These are phyloP conservation scores for Riparia riparia DNA, from an alignment of 2,113 vertebrate genomes.

Conservation along the genomic window DNA sequence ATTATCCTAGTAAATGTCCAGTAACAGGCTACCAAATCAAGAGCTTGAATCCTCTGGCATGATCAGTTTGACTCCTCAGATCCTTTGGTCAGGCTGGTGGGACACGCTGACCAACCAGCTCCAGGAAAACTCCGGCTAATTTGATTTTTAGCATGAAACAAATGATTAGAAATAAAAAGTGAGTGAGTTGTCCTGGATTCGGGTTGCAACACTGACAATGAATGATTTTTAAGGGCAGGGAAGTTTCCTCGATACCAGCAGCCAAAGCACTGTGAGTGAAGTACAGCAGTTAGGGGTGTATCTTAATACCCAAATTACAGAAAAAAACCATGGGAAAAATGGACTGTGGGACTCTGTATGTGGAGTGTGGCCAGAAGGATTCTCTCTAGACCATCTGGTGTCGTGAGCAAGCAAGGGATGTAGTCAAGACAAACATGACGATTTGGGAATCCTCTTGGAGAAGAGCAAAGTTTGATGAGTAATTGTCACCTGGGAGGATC, in stretches of 20 bases:
- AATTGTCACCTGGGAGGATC: not conserved
- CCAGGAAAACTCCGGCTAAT: not conserved
- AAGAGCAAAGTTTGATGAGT: not conserved
- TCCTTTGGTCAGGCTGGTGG: not conserved
- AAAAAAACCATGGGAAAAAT: not conserved
- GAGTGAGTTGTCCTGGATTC: not conserved
- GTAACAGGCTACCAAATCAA: not conserved
- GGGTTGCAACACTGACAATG: not conserved
- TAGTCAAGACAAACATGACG: not conserved
- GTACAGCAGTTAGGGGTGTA: not conserved
- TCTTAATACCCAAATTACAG: not conserved
- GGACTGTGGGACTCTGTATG: not conserved
- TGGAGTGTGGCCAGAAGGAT: not conserved
- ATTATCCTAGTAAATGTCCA: not conserved
- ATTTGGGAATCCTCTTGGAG: not conserved
- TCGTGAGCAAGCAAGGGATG: not conserved
- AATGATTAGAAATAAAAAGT: not conserved
- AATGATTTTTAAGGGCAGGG: not conserved
- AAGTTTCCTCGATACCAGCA: not conserved
- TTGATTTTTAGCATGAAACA: not conserved
- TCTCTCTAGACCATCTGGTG: not conserved
- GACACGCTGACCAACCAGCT: not conserved
- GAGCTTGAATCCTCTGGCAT: not conserved
- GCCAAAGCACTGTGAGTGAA: not conserved
- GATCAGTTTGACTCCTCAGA: not conserved